phyloP scores from a whole-genome alignment of 2,113 vertebrate genomes.

The Pyxicephalus adspersus region DNA sequence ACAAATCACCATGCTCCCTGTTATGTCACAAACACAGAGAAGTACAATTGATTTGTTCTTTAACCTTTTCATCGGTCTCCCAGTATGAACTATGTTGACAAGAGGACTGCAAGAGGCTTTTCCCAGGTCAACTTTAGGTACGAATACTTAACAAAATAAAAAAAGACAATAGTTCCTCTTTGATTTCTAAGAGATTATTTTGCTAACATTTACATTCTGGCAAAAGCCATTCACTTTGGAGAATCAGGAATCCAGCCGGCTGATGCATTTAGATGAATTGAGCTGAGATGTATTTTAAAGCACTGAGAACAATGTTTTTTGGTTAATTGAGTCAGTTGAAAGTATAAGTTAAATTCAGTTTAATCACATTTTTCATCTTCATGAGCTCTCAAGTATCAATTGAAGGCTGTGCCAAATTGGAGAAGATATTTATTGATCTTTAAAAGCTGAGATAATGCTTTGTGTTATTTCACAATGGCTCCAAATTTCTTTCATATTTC shows the following conservation, averaged over 20 bases:
- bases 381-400: not conserved
- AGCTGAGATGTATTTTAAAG: slow-evolving; percentile 4
- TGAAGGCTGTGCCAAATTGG: not conserved
- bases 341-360: slow-evolving; percentile 7
- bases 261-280: slow-evolving; percentile 1
- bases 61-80: too few species aligned
- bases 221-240: not conserved
- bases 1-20: too few species aligned
- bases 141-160: too few species aligned
- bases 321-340: slow-evolving; percentile 20
- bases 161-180: too few species aligned
- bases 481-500: not conserved
- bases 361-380: slow-evolving; percentile 27
- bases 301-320: not conserved
- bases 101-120: too few species aligned
- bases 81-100: too few species aligned
- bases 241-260: not conserved
- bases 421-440: slow-evolving; percentile 17
- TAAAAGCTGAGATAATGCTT: not conserved
- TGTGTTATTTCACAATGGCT: not conserved
- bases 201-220: not conserved
- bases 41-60: too few species aligned
- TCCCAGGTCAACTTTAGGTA: too few species aligned
- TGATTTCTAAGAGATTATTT: too few species aligned
- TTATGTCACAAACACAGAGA: too few species aligned